Conservation (phyloP, 1,140 invertebrate species). For the Luehdorfia chinensis region DNA sequence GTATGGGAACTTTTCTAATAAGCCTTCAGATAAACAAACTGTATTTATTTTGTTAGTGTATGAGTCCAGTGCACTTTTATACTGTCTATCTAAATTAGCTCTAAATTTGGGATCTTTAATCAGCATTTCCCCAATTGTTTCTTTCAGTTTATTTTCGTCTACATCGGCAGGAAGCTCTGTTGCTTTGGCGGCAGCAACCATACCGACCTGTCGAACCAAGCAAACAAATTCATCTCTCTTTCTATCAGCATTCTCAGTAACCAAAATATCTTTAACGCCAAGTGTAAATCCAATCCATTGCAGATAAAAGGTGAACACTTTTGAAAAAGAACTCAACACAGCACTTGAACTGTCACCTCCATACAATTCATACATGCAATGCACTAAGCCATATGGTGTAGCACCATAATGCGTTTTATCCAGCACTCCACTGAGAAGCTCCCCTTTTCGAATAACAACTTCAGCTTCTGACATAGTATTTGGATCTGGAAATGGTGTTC, state of each 20-base stretch:
- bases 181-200: constrained; percentile 82
- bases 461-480: constrained; percentile 92
- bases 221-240: constrained; percentile 85
- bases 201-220: constrained; percentile 81
- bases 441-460: constrained; percentile 93
- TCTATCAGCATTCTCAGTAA: constrained; percentile 84
- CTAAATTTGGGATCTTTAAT: constrained; percentile 87
- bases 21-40: constrained; percentile 87
- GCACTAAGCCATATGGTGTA: constrained; percentile 94
- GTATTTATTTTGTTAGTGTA: constrained; percentile 95
- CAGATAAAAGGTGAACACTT: constrained; percentile 94
- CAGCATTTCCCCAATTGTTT: constrained; percentile 84
- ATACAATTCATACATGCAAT: constrained; percentile 96
- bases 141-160: constrained; percentile 77
- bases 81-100: constrained; percentile 87
- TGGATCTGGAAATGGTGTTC: constrained; percentile 76
- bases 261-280: constrained; percentile 96
- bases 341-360: constrained; percentile 89
- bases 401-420: constrained; percentile 98
- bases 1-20: constrained; percentile 92
- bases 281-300: constrained; percentile 96
- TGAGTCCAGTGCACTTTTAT: constrained; percentile 89
- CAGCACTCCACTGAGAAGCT: constrained; percentile 94
- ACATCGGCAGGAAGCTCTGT: constrained; percentile 82
- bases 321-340: constrained; percentile 92